A percentile compares a stretch with the other conserved stretches of the same genome.
These are phyloP conservation scores for Oxygymnocypris stewartii DNA, from an alignment of 2,113 vertebrate genomes.

Conservation along the genomic window DNA sequence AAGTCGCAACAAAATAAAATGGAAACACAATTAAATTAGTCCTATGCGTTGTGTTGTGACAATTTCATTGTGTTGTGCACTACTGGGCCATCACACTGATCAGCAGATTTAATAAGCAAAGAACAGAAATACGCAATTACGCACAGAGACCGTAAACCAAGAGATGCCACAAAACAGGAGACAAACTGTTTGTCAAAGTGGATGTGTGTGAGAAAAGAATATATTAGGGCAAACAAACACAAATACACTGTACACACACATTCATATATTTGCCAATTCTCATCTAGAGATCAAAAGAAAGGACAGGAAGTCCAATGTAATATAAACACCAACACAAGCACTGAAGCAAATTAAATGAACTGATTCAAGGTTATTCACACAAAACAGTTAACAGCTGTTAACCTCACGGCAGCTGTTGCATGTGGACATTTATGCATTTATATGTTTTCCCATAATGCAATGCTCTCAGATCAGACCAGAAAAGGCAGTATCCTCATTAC, in stretches of 20 bases:
- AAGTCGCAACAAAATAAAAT: too few relatives aligned
- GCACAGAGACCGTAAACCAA: background rate
- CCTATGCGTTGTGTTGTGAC: too few relatives aligned
- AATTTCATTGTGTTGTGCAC: too few relatives aligned
- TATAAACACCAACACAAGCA: background rate
- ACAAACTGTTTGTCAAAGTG: background rate
- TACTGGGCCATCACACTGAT: background rate
- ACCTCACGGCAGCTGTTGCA: background rate
- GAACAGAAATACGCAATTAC: background rate
- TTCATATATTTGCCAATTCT: background rate
- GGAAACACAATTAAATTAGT: too few relatives aligned
- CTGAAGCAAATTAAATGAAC: background rate
- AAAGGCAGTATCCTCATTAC: constrained; percentile 19
- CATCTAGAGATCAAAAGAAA: background rate
- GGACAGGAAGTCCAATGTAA: constrained; percentile 13
- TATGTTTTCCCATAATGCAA: background rate
- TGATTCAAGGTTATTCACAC: constrained; percentile 46
- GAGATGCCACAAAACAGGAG: background rate
- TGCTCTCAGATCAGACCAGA: constrained; percentile 13
- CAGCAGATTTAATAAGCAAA: background rate
- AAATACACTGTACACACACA: background rate
- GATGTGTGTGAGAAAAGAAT: background rate
- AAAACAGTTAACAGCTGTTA: constrained; percentile 35
- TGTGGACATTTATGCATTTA: background rate
- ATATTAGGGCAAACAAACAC: background rate